Conservation (phyloP, 1,140 invertebrate genomes). For the Druon quercuslanigerum region DNA sequence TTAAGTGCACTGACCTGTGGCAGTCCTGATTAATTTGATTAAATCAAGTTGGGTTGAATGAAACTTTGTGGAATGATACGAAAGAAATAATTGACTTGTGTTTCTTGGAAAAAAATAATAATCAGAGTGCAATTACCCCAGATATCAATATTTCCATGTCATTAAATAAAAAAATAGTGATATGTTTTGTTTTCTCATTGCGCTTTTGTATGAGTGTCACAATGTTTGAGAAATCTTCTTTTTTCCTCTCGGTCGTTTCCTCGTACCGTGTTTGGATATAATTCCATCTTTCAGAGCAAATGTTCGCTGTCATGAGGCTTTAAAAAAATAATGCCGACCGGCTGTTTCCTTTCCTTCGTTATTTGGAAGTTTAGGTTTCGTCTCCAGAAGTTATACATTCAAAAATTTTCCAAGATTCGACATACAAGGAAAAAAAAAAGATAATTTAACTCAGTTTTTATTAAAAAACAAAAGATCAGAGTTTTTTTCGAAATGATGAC, state of each 20-base stretch:
- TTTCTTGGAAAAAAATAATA: neutral
- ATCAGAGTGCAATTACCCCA: conserved; percentile 2
- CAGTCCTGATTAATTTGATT: too few relatives aligned
- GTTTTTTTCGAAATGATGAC: too few relatives aligned
- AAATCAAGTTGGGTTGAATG: too few relatives aligned
- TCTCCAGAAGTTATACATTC: neutral
- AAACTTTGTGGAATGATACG: neutral
- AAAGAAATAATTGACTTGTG: neutral
- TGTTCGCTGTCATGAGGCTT: conserved; percentile 58
- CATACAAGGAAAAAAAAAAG: too few relatives aligned
- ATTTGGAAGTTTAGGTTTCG: conserved; percentile 49
- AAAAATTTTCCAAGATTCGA: too few relatives aligned
- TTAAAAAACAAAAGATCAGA: too few relatives aligned
- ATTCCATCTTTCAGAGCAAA: conserved; percentile 59
- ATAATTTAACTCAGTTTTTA: too few relatives aligned
- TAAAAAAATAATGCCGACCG: conserved; percentile 62
- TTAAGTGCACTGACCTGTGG: too few relatives aligned
- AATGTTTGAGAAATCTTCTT: conserved; percentile 4
- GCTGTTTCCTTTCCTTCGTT: conserved; percentile 59
- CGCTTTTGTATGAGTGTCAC: neutral
- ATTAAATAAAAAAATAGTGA: neutral
- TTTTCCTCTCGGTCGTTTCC: conserved; percentile 36
- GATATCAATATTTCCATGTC: neutral
- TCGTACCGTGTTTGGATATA: conserved; percentile 53
- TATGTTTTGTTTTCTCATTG: neutral